Evolutionary conservation across 2,888 invertebrate genomes (phyloP), one percentile per base, ranked within the genome.

Genomic region (Allygus modestus): DNA sequence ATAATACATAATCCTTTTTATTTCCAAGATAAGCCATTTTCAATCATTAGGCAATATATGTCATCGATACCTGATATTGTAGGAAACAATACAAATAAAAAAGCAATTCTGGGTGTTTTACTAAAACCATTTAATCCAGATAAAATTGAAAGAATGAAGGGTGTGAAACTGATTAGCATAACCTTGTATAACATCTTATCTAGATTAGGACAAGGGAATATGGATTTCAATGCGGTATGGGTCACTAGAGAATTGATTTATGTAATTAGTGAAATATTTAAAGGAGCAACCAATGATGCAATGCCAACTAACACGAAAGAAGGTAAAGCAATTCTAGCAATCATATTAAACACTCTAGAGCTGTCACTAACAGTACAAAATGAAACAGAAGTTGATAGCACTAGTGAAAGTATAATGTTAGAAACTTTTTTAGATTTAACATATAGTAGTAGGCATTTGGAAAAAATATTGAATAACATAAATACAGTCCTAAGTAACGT

Each of bases 41-140:
- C 1, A 0, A 20, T 26, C 5, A 58, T 23, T 5, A 11, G 28
- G 28, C 65, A 65, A 17, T 20, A 65, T 2, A 31, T 65, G 4
- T 65, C 65, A 65, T 31, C 15, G 2, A 0, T 65, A 31, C 28
- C 65, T 65, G 65, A 65, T 65, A 65, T 65, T 15, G 15, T 65
- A 28, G 28, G 31, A 65, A 65, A 65, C 15, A 65, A 65, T 7
- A 28, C 9, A 15, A 31, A 1, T 31, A 26, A 26, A 65, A 65
- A 65, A 15, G 0, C 15, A 20, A n/a, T 65, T 11, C 12, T 65
- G 1, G 11, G 28, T 65, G 1, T 65, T 31, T 15, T 28, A 28
- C 31, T 65, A 28, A 9, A 31, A 17, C 4, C 2, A 15, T 28
- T 65, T 9, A 26, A 0, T 5, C 1, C 65, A 28, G 12, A 28